Percentiles rank a stretch among this genome's conserved stretches.
phyloP scores from a whole-genome alignment of 2,888 invertebrate species.

The Monoplex corrugatus region DNA sequence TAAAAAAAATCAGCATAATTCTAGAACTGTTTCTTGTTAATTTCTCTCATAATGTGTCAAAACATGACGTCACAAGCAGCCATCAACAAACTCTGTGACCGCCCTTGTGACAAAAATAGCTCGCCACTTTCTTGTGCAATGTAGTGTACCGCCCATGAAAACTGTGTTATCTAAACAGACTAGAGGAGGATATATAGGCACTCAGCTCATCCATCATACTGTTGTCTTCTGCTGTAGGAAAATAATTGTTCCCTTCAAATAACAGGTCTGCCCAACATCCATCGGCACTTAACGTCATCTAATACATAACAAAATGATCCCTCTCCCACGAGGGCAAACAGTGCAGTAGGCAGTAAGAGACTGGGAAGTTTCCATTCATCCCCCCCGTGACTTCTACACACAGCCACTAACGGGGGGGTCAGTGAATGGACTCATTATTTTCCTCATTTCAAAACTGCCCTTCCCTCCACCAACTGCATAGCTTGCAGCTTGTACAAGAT shows the following conservation, averaged over 20 bases:
- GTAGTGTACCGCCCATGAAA: constrained; percentile 42
- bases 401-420: not conserved
- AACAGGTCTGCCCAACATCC: constrained; percentile 10
- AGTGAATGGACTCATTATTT: not conserved
- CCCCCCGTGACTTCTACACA: not conserved
- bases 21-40: constrained; percentile 42
- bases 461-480: not conserved
- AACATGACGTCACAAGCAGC: constrained; percentile 45
- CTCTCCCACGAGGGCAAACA: not conserved
- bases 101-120: constrained; percentile 44
- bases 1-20: constrained; percentile 33
- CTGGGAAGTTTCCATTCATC: not conserved
- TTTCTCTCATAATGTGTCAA: constrained; percentile 54
- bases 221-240: constrained; percentile 22
- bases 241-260: not conserved
- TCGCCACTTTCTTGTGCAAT: constrained; percentile 46
- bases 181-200: constrained; percentile 35
- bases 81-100: constrained; percentile 43
- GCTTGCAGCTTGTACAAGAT: not conserved
- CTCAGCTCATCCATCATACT: constrained; percentile 27
- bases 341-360: not conserved
- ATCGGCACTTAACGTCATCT: not conserved
- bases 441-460: not conserved
- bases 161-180: constrained; percentile 34
- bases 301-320: not conserved